phyloP scores from a whole-genome alignment of 2,888 invertebrate genomes.

The Caenorhabditis sp. region DNA sequence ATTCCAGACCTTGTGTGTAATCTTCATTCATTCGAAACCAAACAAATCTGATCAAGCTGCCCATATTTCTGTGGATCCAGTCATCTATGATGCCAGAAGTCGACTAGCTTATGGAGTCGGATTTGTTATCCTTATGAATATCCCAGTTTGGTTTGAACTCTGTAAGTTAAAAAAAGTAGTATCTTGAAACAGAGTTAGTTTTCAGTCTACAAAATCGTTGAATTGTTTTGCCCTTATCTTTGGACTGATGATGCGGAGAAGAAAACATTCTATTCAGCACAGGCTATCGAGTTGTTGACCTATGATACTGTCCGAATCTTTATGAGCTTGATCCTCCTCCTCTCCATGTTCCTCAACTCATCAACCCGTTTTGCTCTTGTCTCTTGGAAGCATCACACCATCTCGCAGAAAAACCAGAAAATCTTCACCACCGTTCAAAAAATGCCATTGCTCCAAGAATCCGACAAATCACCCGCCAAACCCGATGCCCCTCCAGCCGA shows the following conservation, averaged over 20 bases:
- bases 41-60: not conserved
- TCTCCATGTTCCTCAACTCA: conserved; percentile 18
- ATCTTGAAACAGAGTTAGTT: not conserved
- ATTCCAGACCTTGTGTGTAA: conserved; percentile 21
- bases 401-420: conserved; percentile 7
- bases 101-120: conserved; percentile 5
- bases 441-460: conserved; percentile 24
- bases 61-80: not conserved
- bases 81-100: not conserved
- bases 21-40: conserved; percentile 5
- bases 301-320: conserved; percentile 28
- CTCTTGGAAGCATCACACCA: conserved; percentile 7
- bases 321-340: conserved; percentile 14
- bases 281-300: conserved; percentile 16
- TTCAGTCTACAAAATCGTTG: conserved; percentile 27
- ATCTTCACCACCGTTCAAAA: conserved; percentile 29
- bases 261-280: conserved; percentile 13
- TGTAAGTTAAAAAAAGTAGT: conserved; percentile 4
- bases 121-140: conserved; percentile 24
- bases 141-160: conserved; percentile 26
- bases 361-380: conserved; percentile 14
- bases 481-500: no score
- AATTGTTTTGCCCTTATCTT: conserved; percentile 34
- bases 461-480: conserved; percentile 12
- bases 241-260: conserved; percentile 27